Base-by-base conservation (phyloP, 2,888 invertebrate species). In the Mechanitis messenoides region DNA sequence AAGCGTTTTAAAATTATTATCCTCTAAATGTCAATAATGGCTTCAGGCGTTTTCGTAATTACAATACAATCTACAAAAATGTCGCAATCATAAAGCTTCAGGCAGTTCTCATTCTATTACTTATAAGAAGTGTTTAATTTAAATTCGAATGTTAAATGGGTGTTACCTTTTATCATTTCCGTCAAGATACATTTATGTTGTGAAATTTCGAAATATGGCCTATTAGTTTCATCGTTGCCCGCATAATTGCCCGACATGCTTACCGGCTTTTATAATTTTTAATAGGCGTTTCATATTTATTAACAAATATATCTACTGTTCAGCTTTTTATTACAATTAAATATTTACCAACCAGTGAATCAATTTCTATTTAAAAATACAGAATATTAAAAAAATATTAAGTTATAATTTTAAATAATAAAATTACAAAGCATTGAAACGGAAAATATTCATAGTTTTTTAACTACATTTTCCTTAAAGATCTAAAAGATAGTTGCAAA, bases 221-320 rank as follows among this genome's bases (percentile, higher is more conserved):
- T 79, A 83, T 83, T 83, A 83, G 84, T 81, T 82, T 80, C 77
- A 80, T 76, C 76, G 80, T 74, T 80, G 75, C 80, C 74, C 72
- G 75, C 77, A 72, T 79, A 79, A 80, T 81, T 74, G 71, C 76
- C 69, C 69, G 74, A 70, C 70, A 68, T 68, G 64, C 63, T 68
- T 70, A 66, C 67, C 60, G 53, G 60, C 60, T 55, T 60, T 63
- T 60, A 63, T 68, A 60, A 66, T 68, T 66, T 62, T 59, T 60
- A 63, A 59, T 56, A 60, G 45, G 59, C 59, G 55, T 63, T 63
- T 46, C 59, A 50, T 59, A 58, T 50, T 55, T 60, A 56, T 56
- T 64, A 54, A 61, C 50, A 60, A 64, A 60, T 62, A 31, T 38
- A 53, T 33, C 45, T 31, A 50, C 28, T 50, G 28, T 50, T 28